Percentiles rank a stretch among this genome's conserved stretches.
These are phyloP conservation scores for Lophotriccus pileatus DNA, from an alignment of 2,797 vertebrate genomes.

Conservation along the genomic window DNA sequence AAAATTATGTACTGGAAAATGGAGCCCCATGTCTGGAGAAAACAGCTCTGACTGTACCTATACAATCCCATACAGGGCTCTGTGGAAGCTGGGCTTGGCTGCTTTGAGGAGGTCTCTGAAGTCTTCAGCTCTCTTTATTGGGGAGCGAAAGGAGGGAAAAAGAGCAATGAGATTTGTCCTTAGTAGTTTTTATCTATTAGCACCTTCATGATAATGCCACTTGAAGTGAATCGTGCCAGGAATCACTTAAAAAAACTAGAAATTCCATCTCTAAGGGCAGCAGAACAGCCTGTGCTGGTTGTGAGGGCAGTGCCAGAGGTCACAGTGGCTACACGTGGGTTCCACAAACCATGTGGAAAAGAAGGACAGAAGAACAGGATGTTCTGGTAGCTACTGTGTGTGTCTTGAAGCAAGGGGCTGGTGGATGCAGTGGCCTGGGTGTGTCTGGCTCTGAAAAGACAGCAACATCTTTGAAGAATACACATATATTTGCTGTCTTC, in stretches of 20 bases:
- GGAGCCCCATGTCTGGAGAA: neutral
- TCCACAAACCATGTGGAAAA: neutral
- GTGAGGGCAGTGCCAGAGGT: neutral
- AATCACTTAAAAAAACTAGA: neutral
- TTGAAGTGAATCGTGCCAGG: neutral
- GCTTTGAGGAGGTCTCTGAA: neutral
- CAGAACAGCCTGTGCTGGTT: neutral
- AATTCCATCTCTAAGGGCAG: neutral
- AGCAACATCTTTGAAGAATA: neutral
- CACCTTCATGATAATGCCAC: neutral
- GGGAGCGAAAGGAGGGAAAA: neutral
- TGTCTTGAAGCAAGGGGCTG: neutral
- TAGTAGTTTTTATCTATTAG: neutral
- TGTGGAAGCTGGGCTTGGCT: neutral
- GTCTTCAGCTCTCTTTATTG: neutral
- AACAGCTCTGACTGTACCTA: neutral
- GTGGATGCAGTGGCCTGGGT: neutral
- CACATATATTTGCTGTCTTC: neutral
- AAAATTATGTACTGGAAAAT: conserved; percentile 47
- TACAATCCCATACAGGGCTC: neutral
- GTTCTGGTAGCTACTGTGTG: neutral
- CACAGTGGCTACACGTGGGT: neutral
- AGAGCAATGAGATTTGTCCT: neutral
- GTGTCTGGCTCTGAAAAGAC: neutral
- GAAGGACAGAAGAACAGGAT: neutral